Evolutionary conservation across 2,797 vertebrate genomes (phyloP).

Genomic region (Parauchenoglanis punctatus): DNA sequence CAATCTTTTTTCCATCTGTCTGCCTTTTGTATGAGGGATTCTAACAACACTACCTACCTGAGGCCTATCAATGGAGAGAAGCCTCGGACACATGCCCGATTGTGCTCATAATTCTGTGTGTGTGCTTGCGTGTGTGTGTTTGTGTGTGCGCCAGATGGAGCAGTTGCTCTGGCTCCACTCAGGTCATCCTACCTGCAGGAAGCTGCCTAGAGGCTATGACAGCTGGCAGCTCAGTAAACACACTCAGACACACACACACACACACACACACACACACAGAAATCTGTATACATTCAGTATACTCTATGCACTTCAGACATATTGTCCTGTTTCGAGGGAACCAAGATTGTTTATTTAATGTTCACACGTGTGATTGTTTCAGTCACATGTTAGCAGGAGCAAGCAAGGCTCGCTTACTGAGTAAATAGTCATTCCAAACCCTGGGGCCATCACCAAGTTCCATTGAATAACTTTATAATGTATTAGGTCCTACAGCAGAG

Average conservation of each 20-base stretch:
- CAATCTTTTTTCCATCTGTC: conserved; percentile 15
- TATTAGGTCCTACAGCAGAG: conserved; percentile 20
- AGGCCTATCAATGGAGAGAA: conserved; percentile 14
- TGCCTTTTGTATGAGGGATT: conserved; percentile 6
- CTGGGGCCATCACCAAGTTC: conserved; percentile 64
- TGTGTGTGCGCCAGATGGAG: conserved; percentile 49
- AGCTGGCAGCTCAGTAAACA: conserved; percentile 57
- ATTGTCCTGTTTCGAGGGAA: conserved; percentile 61
- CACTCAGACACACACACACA: conserved; percentile 30
- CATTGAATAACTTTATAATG: conserved; percentile 55
- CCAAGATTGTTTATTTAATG: conserved; percentile 61
- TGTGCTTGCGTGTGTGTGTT: conserved; percentile 19
- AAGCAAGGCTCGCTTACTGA: conserved; percentile 72
- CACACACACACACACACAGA: conserved; percentile 36
- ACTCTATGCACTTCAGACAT: conserved; percentile 48
- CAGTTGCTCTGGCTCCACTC: conserved; percentile 56
- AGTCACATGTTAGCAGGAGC: conserved; percentile 66
- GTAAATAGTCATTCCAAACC: conserved; percentile 67
- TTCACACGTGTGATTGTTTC: conserved; percentile 46
- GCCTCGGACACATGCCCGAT: conserved; percentile 14
- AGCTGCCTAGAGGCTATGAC: conserved; percentile 51
- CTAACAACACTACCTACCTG: conserved; percentile 54
- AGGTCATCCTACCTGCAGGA: conserved; percentile 63
- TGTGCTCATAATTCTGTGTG: conserved; percentile 19
- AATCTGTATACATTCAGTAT: conserved; percentile 24